Evolutionary conservation across 2,797 vertebrate species (phyloP), one percentile per base, ranked within the genome.

Genomic region (Lycodopsis pacificus): DNA sequence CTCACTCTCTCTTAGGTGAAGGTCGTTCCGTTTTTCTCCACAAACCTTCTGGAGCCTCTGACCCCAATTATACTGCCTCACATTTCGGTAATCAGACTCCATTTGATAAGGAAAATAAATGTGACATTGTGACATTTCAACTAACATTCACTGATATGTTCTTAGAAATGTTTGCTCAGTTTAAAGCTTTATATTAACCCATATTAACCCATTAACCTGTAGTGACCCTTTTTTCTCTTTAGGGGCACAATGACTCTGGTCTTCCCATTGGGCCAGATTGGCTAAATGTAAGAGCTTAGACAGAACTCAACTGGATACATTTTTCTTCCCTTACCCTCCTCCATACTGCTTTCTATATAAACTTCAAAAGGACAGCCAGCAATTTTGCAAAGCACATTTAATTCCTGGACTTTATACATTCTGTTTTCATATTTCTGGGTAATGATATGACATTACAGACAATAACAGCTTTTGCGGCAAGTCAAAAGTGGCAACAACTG

Each of bases 321-420:
- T 79, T 59, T 40, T 78, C 71, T 66, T 57, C 7, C 40, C 61
- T 44, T 62, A 65, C 65, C 44, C 46, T 71, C 70, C 32, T 67
- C 69, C 59, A 71, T 44, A 20, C 19, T 32, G 78, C 78, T 86
- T 84, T 87, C 68, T 75, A 51, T 46, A 58, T 9, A 61, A 51
- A 85, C 61, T 46, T 36, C 15, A 71, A 79, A 87, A 69, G 70
- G 67, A 86, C 63, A 84, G 17, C 77, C 81, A 81, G 83, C 73
- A 77, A 57, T 86, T 87, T 90, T 81, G 63, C 72, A 77, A 74
- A 87, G 70, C 66, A 87, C 73, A 85, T 79, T 80, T 82, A n/a
- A 59, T 49, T 80, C 64, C 46, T 76, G 76, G 59, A 80, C 79
- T 77, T 79, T 56, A 64, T 22, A 72, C 40, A 68, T 61, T 79